Percentiles rank a stretch among this genome's conserved stretches.
Conservation (phyloP, 2,888 invertebrate genomes). For the Diplazon laetatorius region DNA sequence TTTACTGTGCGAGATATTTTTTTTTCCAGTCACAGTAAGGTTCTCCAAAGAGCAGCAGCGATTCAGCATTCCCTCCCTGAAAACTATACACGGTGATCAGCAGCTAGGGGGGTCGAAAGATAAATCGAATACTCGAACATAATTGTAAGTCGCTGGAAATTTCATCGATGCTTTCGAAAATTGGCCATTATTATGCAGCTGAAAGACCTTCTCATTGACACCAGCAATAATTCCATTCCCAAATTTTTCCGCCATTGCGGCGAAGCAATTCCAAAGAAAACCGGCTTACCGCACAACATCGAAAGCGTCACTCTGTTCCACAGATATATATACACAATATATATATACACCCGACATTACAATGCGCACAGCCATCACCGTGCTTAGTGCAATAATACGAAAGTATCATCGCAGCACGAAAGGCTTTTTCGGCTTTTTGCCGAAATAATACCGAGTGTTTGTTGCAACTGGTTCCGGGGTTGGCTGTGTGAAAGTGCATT, state of each 20-base stretch:
- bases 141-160: neutral
- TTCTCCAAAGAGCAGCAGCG: no score
- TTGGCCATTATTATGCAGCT: neutral
- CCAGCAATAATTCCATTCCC: neutral
- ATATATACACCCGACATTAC: no score
- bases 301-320: neutral
- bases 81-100: no score
- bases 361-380: no score
- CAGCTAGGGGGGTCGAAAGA: no score
- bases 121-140: no score
- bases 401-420: constrained; percentile 17
- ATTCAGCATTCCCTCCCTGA: no score
- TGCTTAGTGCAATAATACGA: constrained; percentile 13
- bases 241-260: neutral
- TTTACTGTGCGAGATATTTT: no score
- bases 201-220: constrained; percentile 7
- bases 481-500: constrained; percentile 53
- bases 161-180: constrained; percentile 2
- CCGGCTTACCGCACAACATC: constrained; percentile 19
- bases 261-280: neutral
- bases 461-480: constrained; percentile 9
- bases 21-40: no score
- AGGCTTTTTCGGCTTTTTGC: constrained; percentile 61
- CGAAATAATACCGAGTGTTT: constrained; percentile 59
- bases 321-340: constrained; percentile 1